phyloP scores from a whole-genome alignment of 2,797 vertebrate species.

The Megalops cyprinoides region DNA sequence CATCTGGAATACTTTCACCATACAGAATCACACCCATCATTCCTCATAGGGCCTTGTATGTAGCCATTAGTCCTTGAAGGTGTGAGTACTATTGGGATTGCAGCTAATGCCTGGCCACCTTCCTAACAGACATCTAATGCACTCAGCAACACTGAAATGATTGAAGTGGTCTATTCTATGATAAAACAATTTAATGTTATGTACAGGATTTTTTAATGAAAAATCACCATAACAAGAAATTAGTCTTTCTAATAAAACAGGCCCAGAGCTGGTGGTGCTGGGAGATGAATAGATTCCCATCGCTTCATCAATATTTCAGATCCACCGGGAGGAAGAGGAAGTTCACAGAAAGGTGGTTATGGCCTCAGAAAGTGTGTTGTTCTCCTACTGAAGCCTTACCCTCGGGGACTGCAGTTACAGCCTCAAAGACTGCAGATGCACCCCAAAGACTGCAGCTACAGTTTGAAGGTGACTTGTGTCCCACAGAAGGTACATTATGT shows the following conservation, averaged over 20 bases:
- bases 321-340: not conserved
- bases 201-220: too few species aligned
- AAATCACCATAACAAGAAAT: not conserved
- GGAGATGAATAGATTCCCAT: not conserved
- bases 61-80: not conserved
- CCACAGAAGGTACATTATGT: too few species aligned
- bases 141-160: slow-evolving; percentile 1
- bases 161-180: not conserved
- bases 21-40: too few species aligned
- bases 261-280: not conserved
- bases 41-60: too few species aligned
- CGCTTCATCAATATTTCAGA: slow-evolving; percentile 1
- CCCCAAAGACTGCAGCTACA: not conserved
- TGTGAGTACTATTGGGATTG: not conserved
- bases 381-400: not conserved
- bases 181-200: slow-evolving; percentile 8
- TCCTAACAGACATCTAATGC: too few species aligned
- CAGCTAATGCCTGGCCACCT: not conserved
- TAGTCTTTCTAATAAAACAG: not conserved
- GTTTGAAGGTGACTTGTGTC: too few species aligned
- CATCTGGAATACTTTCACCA: too few species aligned
- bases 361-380: not conserved
- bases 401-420: not conserved
- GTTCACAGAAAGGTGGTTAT: not conserved
- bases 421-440: not conserved